These are phyloP conservation scores for Leptinotarsa undecemlineata DNA, from an alignment of 1,140 invertebrate species.

Conservation along the genomic window DNA sequence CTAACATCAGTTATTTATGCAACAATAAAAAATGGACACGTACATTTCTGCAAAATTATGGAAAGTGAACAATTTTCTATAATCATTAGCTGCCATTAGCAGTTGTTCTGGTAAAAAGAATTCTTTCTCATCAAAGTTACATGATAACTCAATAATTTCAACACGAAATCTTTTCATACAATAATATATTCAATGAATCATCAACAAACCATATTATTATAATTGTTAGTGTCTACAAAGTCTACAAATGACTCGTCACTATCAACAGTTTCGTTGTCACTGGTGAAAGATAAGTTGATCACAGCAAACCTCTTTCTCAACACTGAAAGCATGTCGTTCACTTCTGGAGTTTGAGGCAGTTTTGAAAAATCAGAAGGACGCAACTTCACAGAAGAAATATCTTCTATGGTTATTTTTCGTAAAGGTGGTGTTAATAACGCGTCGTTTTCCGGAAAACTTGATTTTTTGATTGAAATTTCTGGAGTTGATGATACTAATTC, in stretches of 20 bases:
- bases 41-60: too few species aligned
- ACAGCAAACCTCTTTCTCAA: constrained; percentile 31
- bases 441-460: not conserved
- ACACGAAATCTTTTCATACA: too few species aligned
- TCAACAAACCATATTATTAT: not conserved
- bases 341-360: constrained; percentile 26
- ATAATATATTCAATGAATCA: not conserved
- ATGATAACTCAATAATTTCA: too few species aligned
- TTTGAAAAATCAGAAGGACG: not conserved
- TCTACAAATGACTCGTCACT: constrained; percentile 6
- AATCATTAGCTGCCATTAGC: too few species aligned
- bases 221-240: not conserved
- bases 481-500: constrained; percentile 18
- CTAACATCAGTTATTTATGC: too few species aligned
- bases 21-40: too few species aligned
- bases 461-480: constrained; percentile 1
- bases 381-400: constrained; percentile 4
- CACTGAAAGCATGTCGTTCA: constrained; percentile 30
- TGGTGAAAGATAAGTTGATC: constrained; percentile 30
- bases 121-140: too few species aligned
- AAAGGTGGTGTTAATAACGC: constrained; percentile 5
- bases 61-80: too few species aligned
- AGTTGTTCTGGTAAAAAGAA: too few species aligned
- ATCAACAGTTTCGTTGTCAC: not conserved
- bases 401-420: constrained; percentile 4